Conservation (phyloP, 2,113 vertebrate genomes). For the Lynx canadensis region DNA sequence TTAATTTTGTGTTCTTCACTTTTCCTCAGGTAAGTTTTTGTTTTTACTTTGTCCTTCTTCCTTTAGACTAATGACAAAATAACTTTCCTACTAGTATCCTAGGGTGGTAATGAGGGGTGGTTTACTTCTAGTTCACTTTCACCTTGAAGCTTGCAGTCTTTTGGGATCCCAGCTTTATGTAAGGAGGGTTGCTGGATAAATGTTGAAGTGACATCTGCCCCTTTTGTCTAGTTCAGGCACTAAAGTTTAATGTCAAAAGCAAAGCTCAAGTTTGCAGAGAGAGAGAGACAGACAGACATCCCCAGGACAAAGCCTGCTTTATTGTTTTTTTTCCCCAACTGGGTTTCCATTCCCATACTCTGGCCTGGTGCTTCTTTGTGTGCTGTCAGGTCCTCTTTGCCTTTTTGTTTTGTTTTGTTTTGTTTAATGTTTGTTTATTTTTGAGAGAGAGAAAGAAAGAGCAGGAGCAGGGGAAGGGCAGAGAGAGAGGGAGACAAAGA, state of each 20-base stretch:
- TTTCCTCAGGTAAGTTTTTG: not conserved
- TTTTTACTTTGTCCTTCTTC: not conserved
- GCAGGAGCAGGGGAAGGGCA: too few relatives aligned
- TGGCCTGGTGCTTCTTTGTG: not conserved
- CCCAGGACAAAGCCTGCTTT: not conserved
- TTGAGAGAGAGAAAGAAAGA: too few relatives aligned
- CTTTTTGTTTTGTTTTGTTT: too few relatives aligned
- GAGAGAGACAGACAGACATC: not conserved
- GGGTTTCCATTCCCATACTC: not conserved
- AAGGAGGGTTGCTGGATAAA: not conserved
- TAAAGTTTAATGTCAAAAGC: not conserved
- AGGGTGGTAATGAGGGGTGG: not conserved
- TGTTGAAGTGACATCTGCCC: not conserved
- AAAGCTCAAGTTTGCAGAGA: not conserved
- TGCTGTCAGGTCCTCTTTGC: not conserved
- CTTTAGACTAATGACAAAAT: not conserved
- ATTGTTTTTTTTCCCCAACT: not conserved
- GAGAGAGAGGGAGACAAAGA: too few relatives aligned
- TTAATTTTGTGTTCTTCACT: not conserved
- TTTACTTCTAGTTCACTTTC: not conserved
- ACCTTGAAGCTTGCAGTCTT: not conserved
- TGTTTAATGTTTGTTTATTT: too few relatives aligned
- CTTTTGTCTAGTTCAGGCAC: not conserved
- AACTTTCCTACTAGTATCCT: not conserved
- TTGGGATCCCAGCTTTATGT: not conserved